These are phyloP conservation scores for Trinorchestia longiramus DNA, from an alignment of 1,140 invertebrate species.

Conservation along the genomic window DNA sequence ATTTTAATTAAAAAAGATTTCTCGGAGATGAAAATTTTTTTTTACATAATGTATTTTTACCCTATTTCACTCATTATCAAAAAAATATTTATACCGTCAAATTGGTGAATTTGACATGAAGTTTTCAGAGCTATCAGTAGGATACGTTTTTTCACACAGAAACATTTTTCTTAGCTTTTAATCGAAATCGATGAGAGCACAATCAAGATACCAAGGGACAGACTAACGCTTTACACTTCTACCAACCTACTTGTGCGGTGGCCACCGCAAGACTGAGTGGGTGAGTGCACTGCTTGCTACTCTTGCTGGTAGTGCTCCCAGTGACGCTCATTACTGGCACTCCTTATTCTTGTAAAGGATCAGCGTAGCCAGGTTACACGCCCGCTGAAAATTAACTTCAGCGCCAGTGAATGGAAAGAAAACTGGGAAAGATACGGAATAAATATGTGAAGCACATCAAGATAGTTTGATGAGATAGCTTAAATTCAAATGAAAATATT, in stretches of 20 bases:
- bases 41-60: not conserved
- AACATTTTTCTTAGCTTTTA: not conserved
- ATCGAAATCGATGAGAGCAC: too few relatives aligned
- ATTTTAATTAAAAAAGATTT: not conserved
- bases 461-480: not conserved
- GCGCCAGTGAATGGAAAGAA: not conserved
- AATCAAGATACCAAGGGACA: too few relatives aligned
- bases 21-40: not conserved
- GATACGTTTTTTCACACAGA: not conserved
- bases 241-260: not conserved
- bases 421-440: not conserved
- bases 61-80: not conserved
- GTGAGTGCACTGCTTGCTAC: not conserved
- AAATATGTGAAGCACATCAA: not conserved
- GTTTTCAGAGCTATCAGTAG: not conserved
- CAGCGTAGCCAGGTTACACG: not conserved
- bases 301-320: not conserved
- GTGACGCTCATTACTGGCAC: not conserved
- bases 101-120: not conserved
- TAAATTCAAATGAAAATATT: too few relatives aligned
- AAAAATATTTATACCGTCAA: not conserved
- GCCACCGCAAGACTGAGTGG: not conserved
- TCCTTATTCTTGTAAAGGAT: not conserved
- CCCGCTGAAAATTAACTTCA: not conserved
- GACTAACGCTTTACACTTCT: not conserved